Base-by-base conservation (phyloP, 2,888 invertebrate species). In the Lysandra bellargus region DNA sequence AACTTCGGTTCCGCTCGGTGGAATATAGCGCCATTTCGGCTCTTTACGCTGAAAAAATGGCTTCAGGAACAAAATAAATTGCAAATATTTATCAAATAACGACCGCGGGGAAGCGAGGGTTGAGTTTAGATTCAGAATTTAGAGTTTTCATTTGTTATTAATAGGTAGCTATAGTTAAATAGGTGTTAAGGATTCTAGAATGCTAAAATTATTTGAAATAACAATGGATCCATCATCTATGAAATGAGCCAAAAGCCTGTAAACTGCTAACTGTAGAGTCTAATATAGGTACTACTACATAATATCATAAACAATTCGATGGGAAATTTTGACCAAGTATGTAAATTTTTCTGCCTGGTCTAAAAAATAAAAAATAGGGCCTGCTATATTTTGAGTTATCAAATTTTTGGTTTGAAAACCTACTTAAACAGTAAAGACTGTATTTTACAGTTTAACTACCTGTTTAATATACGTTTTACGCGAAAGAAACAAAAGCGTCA, bases 41-140 rank as follows among this genome's bases (percentile, higher is more conserved):
- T 89, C 88, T 90, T 89, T 85, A 86, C 88, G 87, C 88, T 89
- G 89, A 88, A 91, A 92, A 92, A 92, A 92, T 92, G 87, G 87
- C 90, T 86, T 85, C 86, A 86, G 87, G 87, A 90, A 88, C 89
- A 86, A 90, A 91, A 91, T 92, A 92, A 93, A 93, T 92, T 84
- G 92, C 89, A 88, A 90, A 91, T 91, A 90, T 93, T 92, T 93
- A 93, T 93, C 93, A 92, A 91, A 91, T 88, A 86, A 86, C 86
- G 86, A 83, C 86, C 84, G 84, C 82, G 84, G 83, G 83, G 84
- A 84, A 85, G 87, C 84, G 81, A 85, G 87, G 84, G 87, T 85
- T 85, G 86, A 83, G 74, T 80, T 57, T 57, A 4, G 4, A 57
- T 23, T 61, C 6, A 37, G 4, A 33, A 44, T 78, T 79, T 72